A percentile compares a stretch with the other conserved stretches of the same genome.
Conservation (phyloP, 1,140 invertebrate species). For the Ostrea edulis region DNA sequence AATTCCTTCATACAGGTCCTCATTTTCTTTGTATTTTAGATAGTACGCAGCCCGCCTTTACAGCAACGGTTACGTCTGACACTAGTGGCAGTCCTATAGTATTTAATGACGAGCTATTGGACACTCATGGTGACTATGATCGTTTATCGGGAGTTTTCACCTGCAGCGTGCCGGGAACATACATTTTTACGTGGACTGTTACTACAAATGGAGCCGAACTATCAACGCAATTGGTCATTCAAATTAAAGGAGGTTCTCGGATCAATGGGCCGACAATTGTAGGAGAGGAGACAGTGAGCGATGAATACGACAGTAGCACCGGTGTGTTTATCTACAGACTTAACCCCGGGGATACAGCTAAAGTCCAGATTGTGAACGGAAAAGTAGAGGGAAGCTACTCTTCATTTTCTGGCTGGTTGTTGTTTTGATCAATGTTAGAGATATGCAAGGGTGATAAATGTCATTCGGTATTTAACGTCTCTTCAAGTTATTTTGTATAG, state of each 20-base stretch:
- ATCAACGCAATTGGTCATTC: not conserved
- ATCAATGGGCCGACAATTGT: not conserved
- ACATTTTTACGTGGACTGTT: not conserved
- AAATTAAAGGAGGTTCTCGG: not conserved
- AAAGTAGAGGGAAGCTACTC: slow-evolving; percentile 10
- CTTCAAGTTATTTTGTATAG: not conserved
- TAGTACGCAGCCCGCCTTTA: not conserved
- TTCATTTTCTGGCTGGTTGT: not conserved
- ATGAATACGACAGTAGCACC: slow-evolving; percentile 1
- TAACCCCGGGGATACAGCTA: not conserved
- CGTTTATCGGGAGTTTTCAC: not conserved
- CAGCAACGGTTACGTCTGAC: not conserved
- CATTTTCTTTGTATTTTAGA: not conserved
- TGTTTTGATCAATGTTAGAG: not conserved
- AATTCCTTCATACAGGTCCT: not conserved
- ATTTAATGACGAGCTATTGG: not conserved
- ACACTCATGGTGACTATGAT: not conserved
- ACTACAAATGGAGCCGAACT: not conserved
- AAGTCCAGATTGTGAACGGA: not conserved
- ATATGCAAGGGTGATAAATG: not conserved
- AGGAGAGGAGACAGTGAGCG: not conserved
- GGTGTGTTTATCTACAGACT: slow-evolving; percentile 1
- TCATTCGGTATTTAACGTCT: no score
- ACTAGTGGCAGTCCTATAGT: not conserved
- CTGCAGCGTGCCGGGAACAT: not conserved